phyloP scores from a whole-genome alignment of 2,113 vertebrate species.

The Dinomys branickii region DNA sequence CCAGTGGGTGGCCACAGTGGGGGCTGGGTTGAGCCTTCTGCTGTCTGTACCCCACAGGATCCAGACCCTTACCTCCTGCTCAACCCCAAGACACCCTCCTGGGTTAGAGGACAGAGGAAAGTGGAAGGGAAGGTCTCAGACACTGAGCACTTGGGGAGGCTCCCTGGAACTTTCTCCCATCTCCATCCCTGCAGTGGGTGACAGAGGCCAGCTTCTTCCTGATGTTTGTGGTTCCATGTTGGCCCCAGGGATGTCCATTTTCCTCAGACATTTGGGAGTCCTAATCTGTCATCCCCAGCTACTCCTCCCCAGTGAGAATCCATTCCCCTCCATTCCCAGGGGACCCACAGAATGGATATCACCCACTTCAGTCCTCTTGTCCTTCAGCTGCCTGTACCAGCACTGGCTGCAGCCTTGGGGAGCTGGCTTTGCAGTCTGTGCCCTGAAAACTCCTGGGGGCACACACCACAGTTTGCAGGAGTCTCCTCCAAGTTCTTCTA shows the following conservation, averaged over 20 bases:
- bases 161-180: not conserved
- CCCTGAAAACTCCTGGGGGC: not conserved
- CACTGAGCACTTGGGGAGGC: no score
- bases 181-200: not conserved
- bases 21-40: no score
- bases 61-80: not conserved
- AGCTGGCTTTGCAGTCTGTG: no score
- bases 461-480: rapidly evolving
- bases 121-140: not conserved
- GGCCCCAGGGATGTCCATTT: rapidly evolving
- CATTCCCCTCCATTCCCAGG: not conserved
- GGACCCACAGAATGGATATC: rapidly evolving
- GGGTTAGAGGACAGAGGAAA: not conserved
- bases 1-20: not conserved
- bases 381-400: rapidly evolving
- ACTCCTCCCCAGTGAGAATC: not conserved
- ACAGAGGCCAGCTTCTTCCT: not conserved
- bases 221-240: not conserved
- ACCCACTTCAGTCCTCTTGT: not conserved
- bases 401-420: rapidly evolving
- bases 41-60: not conserved
- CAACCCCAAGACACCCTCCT: not conserved
- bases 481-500: not conserved
- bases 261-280: not conserved
- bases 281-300: not conserved